Conservation (phyloP, 2,797 vertebrate species). For the Esox masquinongy region DNA sequence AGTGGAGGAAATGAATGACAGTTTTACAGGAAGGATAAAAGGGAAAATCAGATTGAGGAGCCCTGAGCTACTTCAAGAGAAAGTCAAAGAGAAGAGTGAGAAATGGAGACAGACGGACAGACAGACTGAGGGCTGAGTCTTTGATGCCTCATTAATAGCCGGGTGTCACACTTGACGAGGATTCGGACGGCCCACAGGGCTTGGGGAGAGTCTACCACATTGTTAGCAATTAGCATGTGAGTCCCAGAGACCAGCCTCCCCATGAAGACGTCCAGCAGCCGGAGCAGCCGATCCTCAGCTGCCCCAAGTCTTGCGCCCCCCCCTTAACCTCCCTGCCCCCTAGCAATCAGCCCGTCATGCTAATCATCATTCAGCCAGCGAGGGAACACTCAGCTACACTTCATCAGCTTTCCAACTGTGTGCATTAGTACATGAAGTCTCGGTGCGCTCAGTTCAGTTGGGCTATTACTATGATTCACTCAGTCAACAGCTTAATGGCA, state of each 20-base stretch:
- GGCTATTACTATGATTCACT: constrained; percentile 35
- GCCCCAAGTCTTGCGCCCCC: no score
- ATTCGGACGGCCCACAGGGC: background rate
- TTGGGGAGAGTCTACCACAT: background rate
- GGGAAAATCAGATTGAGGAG: background rate
- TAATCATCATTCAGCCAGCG: no score
- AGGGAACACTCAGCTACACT: no score
- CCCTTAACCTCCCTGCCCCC: no score
- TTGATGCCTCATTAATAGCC: background rate
- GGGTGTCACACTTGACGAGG: background rate
- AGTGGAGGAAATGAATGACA: background rate
- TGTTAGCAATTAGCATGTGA: background rate
- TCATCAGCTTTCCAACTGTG: no score
- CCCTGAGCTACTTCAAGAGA: no score
- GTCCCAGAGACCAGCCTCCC: background rate
- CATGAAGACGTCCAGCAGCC: background rate
- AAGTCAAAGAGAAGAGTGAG: background rate
- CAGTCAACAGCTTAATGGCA: constrained; percentile 43
- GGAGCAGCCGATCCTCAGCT: no score
- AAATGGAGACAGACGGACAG: background rate
- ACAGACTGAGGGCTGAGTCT: background rate
- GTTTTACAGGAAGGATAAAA: background rate
- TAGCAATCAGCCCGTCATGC: no score
- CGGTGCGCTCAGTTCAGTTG: no score
- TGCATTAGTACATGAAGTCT: no score